Evolutionary conservation across 2,888 invertebrate genomes (phyloP).

Genomic region (Lepidocyrtoides sp.): DNA sequence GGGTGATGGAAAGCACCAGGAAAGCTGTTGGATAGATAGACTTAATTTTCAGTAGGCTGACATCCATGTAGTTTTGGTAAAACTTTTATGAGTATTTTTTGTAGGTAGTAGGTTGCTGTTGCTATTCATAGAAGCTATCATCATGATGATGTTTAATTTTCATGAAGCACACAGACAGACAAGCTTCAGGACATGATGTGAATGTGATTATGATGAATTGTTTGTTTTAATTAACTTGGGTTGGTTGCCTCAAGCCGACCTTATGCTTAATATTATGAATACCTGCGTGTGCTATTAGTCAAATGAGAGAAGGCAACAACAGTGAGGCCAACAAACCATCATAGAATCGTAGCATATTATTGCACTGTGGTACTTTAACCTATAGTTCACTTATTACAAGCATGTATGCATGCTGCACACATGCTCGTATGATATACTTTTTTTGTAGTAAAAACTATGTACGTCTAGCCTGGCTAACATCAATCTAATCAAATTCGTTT

Average conservation of each 20-base stretch:
- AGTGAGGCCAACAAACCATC: too few relatives aligned
- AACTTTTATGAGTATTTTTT: background rate
- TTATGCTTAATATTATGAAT: background rate
- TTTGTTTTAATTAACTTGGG: constrained; percentile 72
- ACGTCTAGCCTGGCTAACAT: too few relatives aligned
- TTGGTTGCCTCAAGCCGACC: constrained; percentile 33
- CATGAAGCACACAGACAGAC: constrained; percentile 1
- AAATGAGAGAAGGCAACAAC: background rate
- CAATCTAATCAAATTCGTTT: background rate
- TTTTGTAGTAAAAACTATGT: too few relatives aligned
- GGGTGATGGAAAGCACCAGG: too few relatives aligned
- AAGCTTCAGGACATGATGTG: constrained; percentile 47
- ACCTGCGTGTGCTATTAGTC: background rate
- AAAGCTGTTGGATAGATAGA: background rate
- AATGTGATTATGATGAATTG: constrained; percentile 75
- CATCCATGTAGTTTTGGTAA: background rate
- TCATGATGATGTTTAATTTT: constrained; percentile 44
- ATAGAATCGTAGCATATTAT: too few relatives aligned
- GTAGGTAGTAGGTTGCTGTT: too few relatives aligned
- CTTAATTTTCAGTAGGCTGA: background rate
- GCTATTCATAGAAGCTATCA: background rate
- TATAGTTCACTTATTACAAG: too few relatives aligned
- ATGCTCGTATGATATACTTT: too few relatives aligned
- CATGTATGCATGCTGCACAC: too few relatives aligned
- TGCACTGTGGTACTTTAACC: too few relatives aligned